phyloP scores from a whole-genome alignment of 2,113 vertebrate species.

The Danionella cerebrum region DNA sequence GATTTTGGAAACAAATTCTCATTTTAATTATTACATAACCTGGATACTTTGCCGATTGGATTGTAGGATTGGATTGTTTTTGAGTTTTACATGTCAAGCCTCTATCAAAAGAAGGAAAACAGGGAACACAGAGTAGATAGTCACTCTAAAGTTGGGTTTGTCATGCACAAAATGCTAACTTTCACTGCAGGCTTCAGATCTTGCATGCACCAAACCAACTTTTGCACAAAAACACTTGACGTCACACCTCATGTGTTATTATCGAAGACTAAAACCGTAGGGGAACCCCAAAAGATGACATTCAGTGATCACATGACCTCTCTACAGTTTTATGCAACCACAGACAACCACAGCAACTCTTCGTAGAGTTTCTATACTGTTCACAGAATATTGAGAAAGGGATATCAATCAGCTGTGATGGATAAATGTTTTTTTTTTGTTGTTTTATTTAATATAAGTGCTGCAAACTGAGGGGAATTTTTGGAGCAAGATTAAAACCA shows the following conservation, averaged over 20 bases:
- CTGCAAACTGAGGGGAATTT: too few relatives aligned
- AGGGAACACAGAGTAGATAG: not conserved
- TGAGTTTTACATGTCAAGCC: too few relatives aligned
- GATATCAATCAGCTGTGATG: not conserved
- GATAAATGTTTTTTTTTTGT: too few relatives aligned
- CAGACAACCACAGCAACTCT: conserved; percentile 15
- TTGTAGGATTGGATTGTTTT: too few relatives aligned
- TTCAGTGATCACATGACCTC: conserved; percentile 5
- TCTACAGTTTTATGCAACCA: not conserved
- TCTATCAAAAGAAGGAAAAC: too few relatives aligned
- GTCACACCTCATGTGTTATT: not conserved
- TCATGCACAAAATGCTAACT: not conserved
- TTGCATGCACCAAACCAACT: conserved; percentile 1
- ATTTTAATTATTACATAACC: too few relatives aligned
- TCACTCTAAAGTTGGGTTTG: not conserved
- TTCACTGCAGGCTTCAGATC: not conserved
- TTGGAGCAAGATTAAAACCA: too few relatives aligned
- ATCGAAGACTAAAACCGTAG: not conserved
- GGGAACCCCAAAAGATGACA: conserved; percentile 5
- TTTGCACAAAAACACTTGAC: not conserved
- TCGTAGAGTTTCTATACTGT: not conserved
- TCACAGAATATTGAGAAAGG: conserved; percentile 9
- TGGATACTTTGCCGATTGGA: too few relatives aligned
- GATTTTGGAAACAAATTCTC: too few relatives aligned
- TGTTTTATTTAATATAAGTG: too few relatives aligned